Conservation (phyloP, 2,888 invertebrate species). For the Limnephilus marmoratus region DNA sequence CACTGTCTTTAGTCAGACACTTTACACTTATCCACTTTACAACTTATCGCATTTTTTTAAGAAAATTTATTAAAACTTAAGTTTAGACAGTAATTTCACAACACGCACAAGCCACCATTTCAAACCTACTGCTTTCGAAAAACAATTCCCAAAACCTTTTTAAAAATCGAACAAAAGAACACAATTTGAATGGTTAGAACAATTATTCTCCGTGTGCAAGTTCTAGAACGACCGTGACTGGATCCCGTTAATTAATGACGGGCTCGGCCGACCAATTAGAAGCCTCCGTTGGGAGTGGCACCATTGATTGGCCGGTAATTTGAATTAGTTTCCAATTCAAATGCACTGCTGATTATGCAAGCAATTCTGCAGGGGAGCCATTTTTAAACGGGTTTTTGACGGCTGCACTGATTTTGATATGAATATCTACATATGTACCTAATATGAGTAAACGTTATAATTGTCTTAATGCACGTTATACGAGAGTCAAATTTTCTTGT, state of each 20-base stretch:
- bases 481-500: no score
- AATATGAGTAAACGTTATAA: no score
- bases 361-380: neutral
- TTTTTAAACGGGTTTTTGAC: neutral
- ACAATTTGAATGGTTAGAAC: neutral
- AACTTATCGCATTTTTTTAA: neutral
- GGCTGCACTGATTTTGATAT: neutral
- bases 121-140: neutral
- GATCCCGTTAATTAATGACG: slow-evolving; percentile 63
- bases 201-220: slow-evolving; percentile 38
- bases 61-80: no score
- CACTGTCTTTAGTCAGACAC: no score
- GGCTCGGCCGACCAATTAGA: slow-evolving; percentile 60
- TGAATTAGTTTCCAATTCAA: slow-evolving; percentile 57
- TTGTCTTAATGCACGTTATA: no score
- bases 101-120: neutral
- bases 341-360: slow-evolving; percentile 32
- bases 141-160: neutral
- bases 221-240: slow-evolving; percentile 36
- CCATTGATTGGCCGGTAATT: slow-evolving; percentile 65
- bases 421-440: neutral
- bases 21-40: neutral
- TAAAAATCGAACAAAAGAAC: neutral
- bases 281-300: slow-evolving; percentile 47
- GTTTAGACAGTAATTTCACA: neutral